Base-by-base conservation (phyloP, 1,140 invertebrate genomes). In the Bathynomus jamesi region DNA sequence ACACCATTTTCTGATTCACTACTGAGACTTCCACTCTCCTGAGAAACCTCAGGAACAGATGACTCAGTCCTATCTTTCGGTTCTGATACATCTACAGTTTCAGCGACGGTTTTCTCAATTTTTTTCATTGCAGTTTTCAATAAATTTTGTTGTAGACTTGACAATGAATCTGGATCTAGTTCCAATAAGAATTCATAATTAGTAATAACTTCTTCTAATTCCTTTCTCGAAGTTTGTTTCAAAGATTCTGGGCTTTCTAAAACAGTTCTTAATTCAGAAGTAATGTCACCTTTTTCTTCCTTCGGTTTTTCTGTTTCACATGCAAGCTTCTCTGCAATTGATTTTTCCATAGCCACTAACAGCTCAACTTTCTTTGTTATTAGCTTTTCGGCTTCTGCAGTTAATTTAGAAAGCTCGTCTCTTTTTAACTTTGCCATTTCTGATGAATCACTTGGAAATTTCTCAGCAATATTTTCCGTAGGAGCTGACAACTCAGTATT, bases 371-470 rank as follows among this genome's bases (percentile, higher is more conserved):
- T 25, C 4, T 40, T 46, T 28, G 69, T 27, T 8, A n/a, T 46
- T 61, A 31, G 27, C 10, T 65, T 64, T 65, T 71, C 40, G 28
- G 46, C 46, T 28, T 71, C 63, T 53, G 11, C 13, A 28, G 69
- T 25, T 28, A 30, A 24, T 13, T 65, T 28, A 2, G 30, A n/a
- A 11, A 4, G 21, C 63, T 70, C 32, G 30, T 61, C 10, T 28
- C 28, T 24, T 62, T 25, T 28, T 2, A 28, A 31, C 0, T 63
- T 40, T n/a, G n/a, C 28, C 63, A 62, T 63, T 61, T 70, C 32
- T 70, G 31, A 61, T 63, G 63, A 21, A 11, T 32, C 28, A 8
- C 25, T 25, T 40, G 27, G 13, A 67, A 17, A 3, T 24, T 67
- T 40, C 30, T 67, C 65, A 21, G 31, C n/a, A 11, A 67, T 11